A percentile compares a stretch with the other conserved stretches of the same genome.
phyloP scores from a whole-genome alignment of 2,888 invertebrate genomes.

The Papilio protenor region DNA sequence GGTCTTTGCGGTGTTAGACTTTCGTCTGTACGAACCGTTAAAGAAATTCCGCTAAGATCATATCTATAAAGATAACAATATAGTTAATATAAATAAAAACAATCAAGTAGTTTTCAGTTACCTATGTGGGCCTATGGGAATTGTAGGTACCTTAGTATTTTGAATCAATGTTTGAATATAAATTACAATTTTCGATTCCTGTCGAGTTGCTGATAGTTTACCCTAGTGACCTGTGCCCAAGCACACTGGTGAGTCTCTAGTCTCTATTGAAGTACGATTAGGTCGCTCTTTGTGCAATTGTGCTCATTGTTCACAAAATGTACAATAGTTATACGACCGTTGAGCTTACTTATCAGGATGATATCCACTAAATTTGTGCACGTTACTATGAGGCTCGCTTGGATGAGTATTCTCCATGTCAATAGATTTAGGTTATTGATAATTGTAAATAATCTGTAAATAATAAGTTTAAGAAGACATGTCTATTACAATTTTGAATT shows the following conservation, averaged over 20 bases:
- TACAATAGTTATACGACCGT: not conserved
- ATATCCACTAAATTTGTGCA: slow-evolving; percentile 68
- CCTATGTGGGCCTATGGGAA: no score
- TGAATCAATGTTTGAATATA: no score
- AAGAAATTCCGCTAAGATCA: slow-evolving; percentile 56
- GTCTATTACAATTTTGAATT: not conserved
- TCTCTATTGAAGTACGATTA: no score
- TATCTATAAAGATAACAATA: slow-evolving; percentile 57
- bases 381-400: slow-evolving; percentile 65
- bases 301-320: not conserved
- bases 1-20: slow-evolving; percentile 71
- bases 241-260: not conserved
- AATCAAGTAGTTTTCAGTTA: not conserved
- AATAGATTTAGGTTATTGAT: slow-evolving; percentile 5
- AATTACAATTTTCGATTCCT: no score
- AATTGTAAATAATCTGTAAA: not conserved
- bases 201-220: not conserved
- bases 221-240: not conserved
- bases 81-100: slow-evolving; percentile 10
- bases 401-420: slow-evolving; percentile 53
- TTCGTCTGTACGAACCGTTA: slow-evolving; percentile 66
- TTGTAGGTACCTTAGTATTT: no score
- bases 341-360: slow-evolving; percentile 66
- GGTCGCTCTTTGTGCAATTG: no score
- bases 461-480: not conserved